Conservation (phyloP, 2,113 vertebrate genomes). For the Nerophis ophidion region DNA sequence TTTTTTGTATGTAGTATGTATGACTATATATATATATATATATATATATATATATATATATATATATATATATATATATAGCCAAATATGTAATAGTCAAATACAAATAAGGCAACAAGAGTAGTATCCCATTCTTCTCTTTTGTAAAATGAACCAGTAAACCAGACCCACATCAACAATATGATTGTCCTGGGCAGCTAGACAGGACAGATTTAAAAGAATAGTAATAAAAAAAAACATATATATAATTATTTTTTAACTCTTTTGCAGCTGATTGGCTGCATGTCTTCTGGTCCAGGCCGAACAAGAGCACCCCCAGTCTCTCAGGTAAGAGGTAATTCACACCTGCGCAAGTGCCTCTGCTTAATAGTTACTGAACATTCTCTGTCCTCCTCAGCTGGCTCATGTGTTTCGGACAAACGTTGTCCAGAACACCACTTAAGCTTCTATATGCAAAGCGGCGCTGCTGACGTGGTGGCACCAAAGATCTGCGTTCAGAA, state of each 20-base stretch:
- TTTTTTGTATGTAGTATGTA: too few species aligned
- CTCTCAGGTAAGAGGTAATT: conserved; percentile 4
- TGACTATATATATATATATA: too few species aligned
- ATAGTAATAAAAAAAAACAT: too few species aligned
- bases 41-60: too few species aligned
- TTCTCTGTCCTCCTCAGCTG: background rate
- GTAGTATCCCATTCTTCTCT: too few species aligned
- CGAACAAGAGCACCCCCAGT: rapidly evolving
- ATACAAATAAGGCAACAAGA: too few species aligned
- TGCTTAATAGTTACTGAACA: background rate
- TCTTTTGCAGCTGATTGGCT: background rate
- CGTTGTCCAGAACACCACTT: conserved; percentile 78
- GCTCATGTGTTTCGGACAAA: conserved; percentile 63
- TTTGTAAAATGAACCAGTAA: too few species aligned
- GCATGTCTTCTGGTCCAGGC: rapidly evolving
- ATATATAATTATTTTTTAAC: background rate
- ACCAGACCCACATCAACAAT: too few species aligned
- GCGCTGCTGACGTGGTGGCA: conserved; percentile 81
- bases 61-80: too few species aligned
- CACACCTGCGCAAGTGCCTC: background rate
- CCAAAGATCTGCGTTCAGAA: conserved; percentile 85
- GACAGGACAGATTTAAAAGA: too few species aligned
- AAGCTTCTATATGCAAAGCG: conserved; percentile 85
- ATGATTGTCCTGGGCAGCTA: too few species aligned
- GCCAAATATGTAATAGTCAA: too few species aligned